phyloP scores from a whole-genome alignment of 1,140 invertebrate genomes.

The Apis cerana region DNA sequence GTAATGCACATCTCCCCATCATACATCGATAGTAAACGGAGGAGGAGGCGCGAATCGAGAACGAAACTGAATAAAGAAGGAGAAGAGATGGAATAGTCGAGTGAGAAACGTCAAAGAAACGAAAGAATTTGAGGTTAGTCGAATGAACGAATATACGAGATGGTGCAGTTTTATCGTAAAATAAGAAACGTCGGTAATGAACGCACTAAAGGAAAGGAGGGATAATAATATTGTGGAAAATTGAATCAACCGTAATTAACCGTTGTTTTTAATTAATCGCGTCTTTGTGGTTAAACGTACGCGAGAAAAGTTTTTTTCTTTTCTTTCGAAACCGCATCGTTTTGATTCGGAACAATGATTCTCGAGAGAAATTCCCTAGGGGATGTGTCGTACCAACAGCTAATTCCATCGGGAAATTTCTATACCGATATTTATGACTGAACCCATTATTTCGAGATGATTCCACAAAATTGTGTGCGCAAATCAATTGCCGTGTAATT shows the following conservation, averaged over 20 bases:
- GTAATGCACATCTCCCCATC: slow-evolving; percentile 66
- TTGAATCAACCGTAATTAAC: background rate
- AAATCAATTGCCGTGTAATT: slow-evolving; percentile 40
- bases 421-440: slow-evolving; percentile 32
- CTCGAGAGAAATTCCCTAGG: slow-evolving; percentile 18
- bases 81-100: background rate
- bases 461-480: slow-evolving; percentile 19
- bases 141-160: background rate
- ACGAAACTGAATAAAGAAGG: background rate
- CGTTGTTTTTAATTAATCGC: background rate
- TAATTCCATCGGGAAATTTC: slow-evolving; percentile 12
- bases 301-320: background rate
- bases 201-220: background rate
- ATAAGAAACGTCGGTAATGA: background rate
- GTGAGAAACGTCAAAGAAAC: background rate
- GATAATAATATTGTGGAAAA: background rate
- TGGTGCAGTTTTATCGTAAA: background rate
- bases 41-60: background rate
- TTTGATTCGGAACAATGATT: slow-evolving; percentile 25
- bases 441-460: slow-evolving; percentile 22
- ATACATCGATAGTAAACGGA: background rate
- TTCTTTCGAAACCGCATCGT: background rate
- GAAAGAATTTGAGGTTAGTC: background rate
- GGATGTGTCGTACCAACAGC: background rate
- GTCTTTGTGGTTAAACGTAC: background rate